Conservation (phyloP, 2,888 invertebrate genomes). For the Athalia rosae region DNA sequence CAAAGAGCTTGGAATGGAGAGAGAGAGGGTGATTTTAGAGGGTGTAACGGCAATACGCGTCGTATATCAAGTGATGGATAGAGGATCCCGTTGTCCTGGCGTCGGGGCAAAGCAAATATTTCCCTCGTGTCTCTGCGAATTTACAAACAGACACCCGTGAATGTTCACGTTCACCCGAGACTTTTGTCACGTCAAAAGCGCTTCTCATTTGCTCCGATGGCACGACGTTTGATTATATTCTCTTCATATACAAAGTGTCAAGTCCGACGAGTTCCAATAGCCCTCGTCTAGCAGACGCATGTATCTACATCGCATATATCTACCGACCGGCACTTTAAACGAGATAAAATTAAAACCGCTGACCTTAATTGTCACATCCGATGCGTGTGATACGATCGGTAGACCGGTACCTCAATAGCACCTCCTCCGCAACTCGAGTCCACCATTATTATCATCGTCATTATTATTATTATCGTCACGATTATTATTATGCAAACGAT, state of each 20-base stretch:
- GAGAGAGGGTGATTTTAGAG: conserved; percentile 46
- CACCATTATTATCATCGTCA: background rate
- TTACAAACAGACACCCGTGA: conserved; percentile 30
- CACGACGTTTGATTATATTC: conserved; percentile 7
- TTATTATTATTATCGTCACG: no score
- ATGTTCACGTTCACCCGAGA: conserved; percentile 26
- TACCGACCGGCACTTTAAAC: conserved; percentile 27
- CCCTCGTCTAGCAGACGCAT: background rate
- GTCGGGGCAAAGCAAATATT: conserved; percentile 70
- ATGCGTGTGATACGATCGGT: conserved; percentile 30
- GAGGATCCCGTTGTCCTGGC: conserved; percentile 68
- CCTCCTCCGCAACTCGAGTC: conserved; percentile 4
- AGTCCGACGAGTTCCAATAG: conserved; percentile 29
- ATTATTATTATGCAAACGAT: no score
- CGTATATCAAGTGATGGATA: conserved; percentile 65
- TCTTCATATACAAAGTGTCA: conserved; percentile 20
- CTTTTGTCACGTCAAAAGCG: conserved; percentile 35
- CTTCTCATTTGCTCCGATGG: conserved; percentile 11
- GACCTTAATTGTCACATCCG: conserved; percentile 42
- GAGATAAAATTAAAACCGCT: conserved; percentile 26
- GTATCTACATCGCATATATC: background rate
- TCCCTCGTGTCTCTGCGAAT: conserved; percentile 64
- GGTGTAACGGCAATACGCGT: conserved; percentile 58
- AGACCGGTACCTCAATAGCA: conserved; percentile 22
- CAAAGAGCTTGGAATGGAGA: conserved; percentile 17